Conservation (phyloP, 2,113 vertebrate species). For the Chlamydotis undulata region DNA sequence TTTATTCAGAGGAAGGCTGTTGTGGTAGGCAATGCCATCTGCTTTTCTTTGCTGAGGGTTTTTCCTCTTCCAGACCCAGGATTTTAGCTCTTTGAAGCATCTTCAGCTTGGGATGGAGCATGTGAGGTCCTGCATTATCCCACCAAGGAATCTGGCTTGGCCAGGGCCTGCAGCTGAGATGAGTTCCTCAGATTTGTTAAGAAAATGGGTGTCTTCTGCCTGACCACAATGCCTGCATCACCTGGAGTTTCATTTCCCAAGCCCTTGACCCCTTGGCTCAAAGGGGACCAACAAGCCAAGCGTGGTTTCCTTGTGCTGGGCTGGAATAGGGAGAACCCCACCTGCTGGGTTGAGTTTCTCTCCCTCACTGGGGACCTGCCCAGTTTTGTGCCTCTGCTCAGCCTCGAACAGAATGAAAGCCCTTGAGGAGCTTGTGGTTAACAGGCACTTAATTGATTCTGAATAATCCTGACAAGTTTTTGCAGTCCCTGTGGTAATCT, state of each 20-base stretch:
- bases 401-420: neutral
- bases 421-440: slow-evolving; percentile 20
- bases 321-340: neutral
- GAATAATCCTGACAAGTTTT: slow-evolving; percentile 44
- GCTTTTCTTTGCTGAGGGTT: neutral
- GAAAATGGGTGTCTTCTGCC: neutral
- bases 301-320: neutral
- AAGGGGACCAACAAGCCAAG: neutral
- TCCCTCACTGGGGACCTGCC: neutral
- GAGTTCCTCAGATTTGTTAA: neutral
- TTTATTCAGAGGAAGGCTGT: neutral
- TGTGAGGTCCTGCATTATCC: neutral
- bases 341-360: neutral
- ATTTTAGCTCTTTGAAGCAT: neutral
- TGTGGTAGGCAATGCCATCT: neutral
- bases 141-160: neutral
- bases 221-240: neutral
- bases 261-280: neutral
- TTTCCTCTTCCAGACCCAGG: neutral
- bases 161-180: neutral
- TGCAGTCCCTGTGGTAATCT: neutral
- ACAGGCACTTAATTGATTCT: slow-evolving; percentile 31
- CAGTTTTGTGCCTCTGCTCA: neutral
- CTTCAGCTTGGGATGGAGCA: neutral
- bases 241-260: neutral